Conservation (phyloP, 2,888 invertebrate genomes). For the Acleris emargana region DNA sequence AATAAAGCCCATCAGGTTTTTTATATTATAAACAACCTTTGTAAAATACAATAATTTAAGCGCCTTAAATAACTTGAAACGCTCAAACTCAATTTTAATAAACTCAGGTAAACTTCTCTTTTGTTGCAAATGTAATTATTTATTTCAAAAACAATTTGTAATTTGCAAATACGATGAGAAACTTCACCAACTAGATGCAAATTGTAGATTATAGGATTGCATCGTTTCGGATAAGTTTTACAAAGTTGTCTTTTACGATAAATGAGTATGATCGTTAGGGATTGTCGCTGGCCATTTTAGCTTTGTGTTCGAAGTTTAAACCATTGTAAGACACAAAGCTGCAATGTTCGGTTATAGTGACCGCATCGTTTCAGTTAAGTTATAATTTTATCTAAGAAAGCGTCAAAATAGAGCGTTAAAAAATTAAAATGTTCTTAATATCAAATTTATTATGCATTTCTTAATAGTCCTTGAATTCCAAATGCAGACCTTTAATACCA, state of each 20-base stretch:
- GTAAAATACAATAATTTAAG: not conserved
- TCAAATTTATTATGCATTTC: not conserved
- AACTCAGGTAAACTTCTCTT: constrained; percentile 19
- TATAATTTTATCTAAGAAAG: not conserved
- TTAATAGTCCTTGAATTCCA: not conserved
- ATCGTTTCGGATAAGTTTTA: not conserved
- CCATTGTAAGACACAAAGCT: no score
- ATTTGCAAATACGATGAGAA: constrained; percentile 6
- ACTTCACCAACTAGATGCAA: constrained; percentile 15
- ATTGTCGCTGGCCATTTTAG: no score
- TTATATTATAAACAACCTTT: no score
- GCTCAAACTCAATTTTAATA: constrained; percentile 9
- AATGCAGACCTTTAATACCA: not conserved
- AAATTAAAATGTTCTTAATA: no score
- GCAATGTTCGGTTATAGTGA: no score
- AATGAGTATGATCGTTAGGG: no score
- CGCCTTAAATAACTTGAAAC: constrained; percentile 5
- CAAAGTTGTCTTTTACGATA: no score
- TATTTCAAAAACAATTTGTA: constrained; percentile 18
- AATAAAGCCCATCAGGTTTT: no score
- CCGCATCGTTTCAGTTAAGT: no score
- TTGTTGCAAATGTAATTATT: constrained; percentile 24
- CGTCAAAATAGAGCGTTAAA: no score
- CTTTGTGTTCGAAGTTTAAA: no score
- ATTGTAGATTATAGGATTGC: constrained; percentile 3